Base-by-base conservation (phyloP, 2,888 invertebrate genomes). In the Carcina quercana region DNA sequence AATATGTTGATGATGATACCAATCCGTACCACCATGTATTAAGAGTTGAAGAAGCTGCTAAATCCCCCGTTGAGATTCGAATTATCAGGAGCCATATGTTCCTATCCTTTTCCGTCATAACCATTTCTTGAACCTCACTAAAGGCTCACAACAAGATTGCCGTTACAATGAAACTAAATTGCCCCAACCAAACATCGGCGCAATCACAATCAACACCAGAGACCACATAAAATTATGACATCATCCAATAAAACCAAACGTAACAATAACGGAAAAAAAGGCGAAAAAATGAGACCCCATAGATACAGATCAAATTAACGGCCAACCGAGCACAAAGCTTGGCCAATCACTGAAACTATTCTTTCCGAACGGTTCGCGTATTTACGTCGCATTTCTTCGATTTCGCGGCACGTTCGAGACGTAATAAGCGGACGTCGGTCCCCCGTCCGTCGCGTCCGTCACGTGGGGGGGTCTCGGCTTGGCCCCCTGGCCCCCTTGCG, bases 371-470 rank as follows among this genome's bases (percentile, higher is more conserved):
- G 71, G 57, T 70, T 67, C 73, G 67, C 67, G 75, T 78, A 71
- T 74, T 80, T 78, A 75, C 79, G 78, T 78, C 78, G 71, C 76
- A 79, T 83, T 82, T 78, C 79, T 82, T 78, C 82, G 82, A 80
- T 79, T 82, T 74, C 78, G 79, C 71, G 78, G 80, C 80, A 82
- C 80, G 82, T 80, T 63, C 75, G 67, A 66, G 70, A 70, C 76
- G 80, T 80, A 83, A 83, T 82, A 82, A 83, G 79, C 76, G 74
- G 64, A 59, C 70, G 61, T 50, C 59, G 62, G 68, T 64, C 68
- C 70, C 67, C 63, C 63, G 73, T 73, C 69, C 76, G 68, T 70
- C 76, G 49, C 47, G 50, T 53, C 58, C 60, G 47, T 35, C 45
- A 32, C 35, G 22, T 40, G 47, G 50, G 50, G 48, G 40, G 50